Evolutionary conservation across 2,113 vertebrate species (phyloP).

Genomic region (Arizona elegans): DNA sequence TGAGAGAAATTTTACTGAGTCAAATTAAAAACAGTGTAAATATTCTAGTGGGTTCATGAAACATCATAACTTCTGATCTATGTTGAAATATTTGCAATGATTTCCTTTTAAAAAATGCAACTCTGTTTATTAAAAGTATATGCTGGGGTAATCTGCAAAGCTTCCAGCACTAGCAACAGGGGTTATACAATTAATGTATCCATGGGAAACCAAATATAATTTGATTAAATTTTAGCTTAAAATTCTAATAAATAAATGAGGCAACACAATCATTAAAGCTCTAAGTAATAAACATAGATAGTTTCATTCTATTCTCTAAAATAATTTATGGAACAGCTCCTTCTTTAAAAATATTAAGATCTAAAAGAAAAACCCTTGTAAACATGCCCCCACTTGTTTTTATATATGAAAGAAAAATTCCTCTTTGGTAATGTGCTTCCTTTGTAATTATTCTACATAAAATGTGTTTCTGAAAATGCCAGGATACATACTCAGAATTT

Average conservation of each 20-base stretch:
- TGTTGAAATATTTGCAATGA: neutral
- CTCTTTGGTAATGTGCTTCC: neutral
- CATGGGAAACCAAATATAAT: neutral
- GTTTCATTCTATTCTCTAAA: neutral
- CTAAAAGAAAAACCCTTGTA: neutral
- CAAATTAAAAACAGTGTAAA: neutral
- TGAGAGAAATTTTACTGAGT: neutral
- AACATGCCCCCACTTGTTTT: neutral
- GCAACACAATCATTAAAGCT: neutral
- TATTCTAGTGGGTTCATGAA: neutral
- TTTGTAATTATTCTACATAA: neutral
- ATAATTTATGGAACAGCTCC: neutral
- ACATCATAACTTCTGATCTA: neutral
- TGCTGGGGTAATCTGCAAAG: neutral
- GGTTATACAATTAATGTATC: neutral
- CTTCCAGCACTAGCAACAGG: neutral
- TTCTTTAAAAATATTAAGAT: neutral
- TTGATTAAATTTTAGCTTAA: neutral
- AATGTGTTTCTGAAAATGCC: neutral
- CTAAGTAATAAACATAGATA: neutral
- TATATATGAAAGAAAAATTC: neutral
- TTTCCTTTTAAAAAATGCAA: neutral
- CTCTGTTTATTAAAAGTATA: neutral
- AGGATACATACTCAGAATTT: neutral
- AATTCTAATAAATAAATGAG: neutral